Conservation (phyloP, 2,797 vertebrate genomes). For the Anabacerthia variegaticeps region DNA sequence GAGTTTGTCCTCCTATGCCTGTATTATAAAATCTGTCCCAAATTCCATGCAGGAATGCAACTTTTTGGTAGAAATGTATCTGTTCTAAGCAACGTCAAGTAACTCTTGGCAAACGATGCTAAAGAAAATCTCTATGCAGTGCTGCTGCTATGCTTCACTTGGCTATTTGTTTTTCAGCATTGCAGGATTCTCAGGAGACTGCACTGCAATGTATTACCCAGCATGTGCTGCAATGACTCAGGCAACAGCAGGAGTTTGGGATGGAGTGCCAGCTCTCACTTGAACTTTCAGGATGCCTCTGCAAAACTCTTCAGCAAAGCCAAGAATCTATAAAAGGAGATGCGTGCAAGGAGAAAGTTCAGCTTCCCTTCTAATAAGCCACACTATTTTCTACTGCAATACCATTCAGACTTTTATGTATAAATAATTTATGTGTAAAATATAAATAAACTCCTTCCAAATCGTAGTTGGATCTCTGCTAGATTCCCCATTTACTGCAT, state of each 20-base stretch:
- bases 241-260: neutral
- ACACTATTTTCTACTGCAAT: neutral
- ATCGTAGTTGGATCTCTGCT: neutral
- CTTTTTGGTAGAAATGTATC: neutral
- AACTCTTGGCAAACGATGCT: neutral
- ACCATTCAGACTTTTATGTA: neutral
- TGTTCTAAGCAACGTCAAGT: neutral
- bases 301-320: constrained; percentile 6
- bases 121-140: neutral
- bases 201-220: constrained; percentile 7
- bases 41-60: neutral
- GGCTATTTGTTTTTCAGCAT: neutral
- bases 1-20: neutral
- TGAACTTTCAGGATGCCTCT: neutral
- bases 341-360: neutral
- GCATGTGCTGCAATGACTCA: constrained; percentile 52
- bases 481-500: neutral
- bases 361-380: neutral
- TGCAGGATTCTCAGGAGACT: constrained; percentile 16
- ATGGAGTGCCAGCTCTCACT: constrained; percentile 10
- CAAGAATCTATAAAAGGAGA: constrained; percentile 39
- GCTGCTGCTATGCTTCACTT: neutral
- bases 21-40: neutral
- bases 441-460: neutral
- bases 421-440: neutral